phyloP scores from a whole-genome alignment of 2,797 vertebrate genomes.

The Tadarida brasiliensis region DNA sequence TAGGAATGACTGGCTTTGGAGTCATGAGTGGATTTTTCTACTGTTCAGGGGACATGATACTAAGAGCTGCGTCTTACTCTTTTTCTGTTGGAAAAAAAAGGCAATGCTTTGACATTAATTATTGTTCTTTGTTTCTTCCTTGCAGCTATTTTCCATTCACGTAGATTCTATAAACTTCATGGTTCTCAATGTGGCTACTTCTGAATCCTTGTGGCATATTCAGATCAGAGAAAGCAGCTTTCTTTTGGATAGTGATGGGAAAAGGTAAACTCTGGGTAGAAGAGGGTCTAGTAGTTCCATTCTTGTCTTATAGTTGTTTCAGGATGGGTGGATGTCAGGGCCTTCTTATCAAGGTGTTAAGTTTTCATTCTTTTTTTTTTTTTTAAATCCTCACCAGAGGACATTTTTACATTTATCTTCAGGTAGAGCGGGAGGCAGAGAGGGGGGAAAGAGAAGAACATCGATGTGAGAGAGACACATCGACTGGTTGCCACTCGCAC shows the following conservation, averaged over 20 bases:
- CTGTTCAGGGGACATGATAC: neutral
- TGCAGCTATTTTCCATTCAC: constrained; percentile 94
- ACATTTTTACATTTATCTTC: too few relatives aligned
- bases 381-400: too few relatives aligned
- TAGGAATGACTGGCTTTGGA: constrained; percentile 11
- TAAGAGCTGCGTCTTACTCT: constrained; percentile 6
- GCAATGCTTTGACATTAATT: neutral
- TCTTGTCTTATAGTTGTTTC: constrained; percentile 49
- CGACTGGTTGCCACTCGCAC: too few relatives aligned
- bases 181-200: constrained; percentile 94
- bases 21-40: constrained; percentile 41
- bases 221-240: constrained; percentile 92
- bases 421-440: too few relatives aligned
- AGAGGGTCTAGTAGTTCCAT: neutral
- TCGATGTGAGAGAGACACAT: too few relatives aligned
- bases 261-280: constrained; percentile 88
- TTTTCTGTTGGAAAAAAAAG: neutral
- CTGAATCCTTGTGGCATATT: constrained; percentile 98
- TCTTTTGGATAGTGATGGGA: constrained; percentile 93
- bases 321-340: neutral
- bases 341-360: constrained; percentile 12
- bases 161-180: constrained; percentile 96
- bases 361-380: constrained; percentile 51
- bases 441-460: too few relatives aligned
- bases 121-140: constrained; percentile 56